phyloP scores from a whole-genome alignment of 2,888 invertebrate species.

The Cryptus armator region DNA sequence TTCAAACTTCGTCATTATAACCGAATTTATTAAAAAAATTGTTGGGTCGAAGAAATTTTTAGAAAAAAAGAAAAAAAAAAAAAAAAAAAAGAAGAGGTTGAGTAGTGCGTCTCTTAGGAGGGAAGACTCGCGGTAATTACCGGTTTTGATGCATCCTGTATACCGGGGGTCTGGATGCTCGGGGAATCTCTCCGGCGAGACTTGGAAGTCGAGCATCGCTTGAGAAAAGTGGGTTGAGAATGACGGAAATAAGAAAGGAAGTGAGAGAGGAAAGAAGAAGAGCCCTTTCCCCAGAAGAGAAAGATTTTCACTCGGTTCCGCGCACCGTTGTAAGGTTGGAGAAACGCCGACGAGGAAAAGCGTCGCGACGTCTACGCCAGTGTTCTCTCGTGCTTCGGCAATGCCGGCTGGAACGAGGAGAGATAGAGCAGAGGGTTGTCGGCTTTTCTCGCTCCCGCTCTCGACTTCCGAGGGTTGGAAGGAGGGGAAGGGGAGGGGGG shows the following conservation, averaged over 20 bases:
- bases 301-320: slow-evolving; percentile 55
- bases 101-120: not conserved
- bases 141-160: slow-evolving; percentile 51
- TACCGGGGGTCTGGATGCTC: slow-evolving; percentile 1
- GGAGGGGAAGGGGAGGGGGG: slow-evolving; percentile 58
- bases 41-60: not conserved
- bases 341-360: slow-evolving; percentile 55
- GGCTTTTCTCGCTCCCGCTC: slow-evolving; percentile 61
- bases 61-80: not conserved
- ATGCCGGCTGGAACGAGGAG: slow-evolving; percentile 48
- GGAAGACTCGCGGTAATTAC: slow-evolving; percentile 15
- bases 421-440: slow-evolving; percentile 47
- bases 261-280: slow-evolving; percentile 39
- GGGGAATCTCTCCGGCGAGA: not conserved
- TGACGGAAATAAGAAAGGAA: slow-evolving; percentile 48
- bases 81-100: not conserved
- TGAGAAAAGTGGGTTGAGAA: slow-evolving; percentile 25
- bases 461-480: slow-evolving; percentile 58
- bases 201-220: slow-evolving; percentile 47
- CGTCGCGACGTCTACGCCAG: slow-evolving; percentile 60
- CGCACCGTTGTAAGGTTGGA: slow-evolving; percentile 12
- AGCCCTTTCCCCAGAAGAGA: slow-evolving; percentile 12
- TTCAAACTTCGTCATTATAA: not conserved
- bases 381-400: slow-evolving; percentile 43
- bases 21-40: not conserved